Percentiles rank a stretch among this genome's conserved stretches.
Conservation (phyloP, 2,797 vertebrate species). For the Spea hammondii region DNA sequence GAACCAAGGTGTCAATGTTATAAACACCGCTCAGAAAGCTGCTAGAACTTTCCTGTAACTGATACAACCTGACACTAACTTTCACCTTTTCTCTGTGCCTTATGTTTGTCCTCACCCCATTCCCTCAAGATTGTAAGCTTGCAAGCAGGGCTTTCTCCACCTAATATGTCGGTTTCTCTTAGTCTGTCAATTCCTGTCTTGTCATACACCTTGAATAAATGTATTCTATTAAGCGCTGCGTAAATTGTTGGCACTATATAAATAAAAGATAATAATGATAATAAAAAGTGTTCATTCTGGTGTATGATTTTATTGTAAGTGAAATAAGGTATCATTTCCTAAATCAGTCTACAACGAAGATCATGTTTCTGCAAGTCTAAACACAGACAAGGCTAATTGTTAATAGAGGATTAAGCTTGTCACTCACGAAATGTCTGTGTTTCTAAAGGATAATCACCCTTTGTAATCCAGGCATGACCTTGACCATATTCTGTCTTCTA, state of each 20-base stretch:
- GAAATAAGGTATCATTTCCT: constrained; percentile 3
- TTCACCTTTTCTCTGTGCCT: no score
- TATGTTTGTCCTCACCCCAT: no score
- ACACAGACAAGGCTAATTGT: constrained; percentile 40
- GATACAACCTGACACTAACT: no score
- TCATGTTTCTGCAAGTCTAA: constrained; percentile 35
- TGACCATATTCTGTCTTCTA: background rate
- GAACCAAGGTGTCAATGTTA: background rate
- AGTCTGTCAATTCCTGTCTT: no score
- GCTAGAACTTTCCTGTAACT: background rate
- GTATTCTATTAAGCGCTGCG: no score
- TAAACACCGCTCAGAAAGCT: constrained; percentile 1
- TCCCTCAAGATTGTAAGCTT: no score
- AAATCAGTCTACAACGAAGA: constrained; percentile 29
- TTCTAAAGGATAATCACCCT: constrained; percentile 31
- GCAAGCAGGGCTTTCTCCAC: no score
- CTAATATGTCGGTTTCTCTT: no score
- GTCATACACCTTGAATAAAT: no score
- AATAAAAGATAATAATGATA: no score
- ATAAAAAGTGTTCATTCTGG: background rate
- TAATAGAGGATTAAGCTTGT: constrained; percentile 33
- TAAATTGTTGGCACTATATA: no score
- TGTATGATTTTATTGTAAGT: background rate
- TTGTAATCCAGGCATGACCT: constrained; percentile 5
- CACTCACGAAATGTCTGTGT: constrained; percentile 35